Evolutionary conservation across 1,140 invertebrate species (phyloP).

Genomic region (Conus betulinus): DNA sequence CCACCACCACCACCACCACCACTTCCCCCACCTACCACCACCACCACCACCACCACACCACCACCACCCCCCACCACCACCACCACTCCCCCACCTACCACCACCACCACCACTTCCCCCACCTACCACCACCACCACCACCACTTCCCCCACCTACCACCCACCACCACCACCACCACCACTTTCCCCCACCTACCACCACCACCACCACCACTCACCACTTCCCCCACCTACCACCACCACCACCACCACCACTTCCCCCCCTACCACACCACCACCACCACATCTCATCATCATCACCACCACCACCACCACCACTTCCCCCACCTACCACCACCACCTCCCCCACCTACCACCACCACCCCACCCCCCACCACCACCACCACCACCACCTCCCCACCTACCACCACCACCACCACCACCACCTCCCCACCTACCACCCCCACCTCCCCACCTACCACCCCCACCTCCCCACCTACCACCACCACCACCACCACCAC

Average conservation of each 20-base stretch:
- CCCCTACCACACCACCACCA: too few species aligned
- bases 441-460: slow-evolving; percentile 8
- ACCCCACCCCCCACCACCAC: too few species aligned
- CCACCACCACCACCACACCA: slow-evolving; percentile 30
- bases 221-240: too few species aligned
- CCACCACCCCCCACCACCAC: slow-evolving; percentile 4
- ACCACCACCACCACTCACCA: neutral
- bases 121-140: neutral
- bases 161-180: neutral
- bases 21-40: slow-evolving; percentile 29
- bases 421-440: too few species aligned
- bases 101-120: neutral
- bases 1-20: slow-evolving; percentile 27
- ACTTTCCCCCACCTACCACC: slow-evolving; percentile 1
- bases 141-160: neutral
- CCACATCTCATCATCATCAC: too few species aligned
- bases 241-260: too few species aligned
- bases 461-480: neutral
- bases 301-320: too few species aligned
- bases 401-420: neutral
- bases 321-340: too few species aligned
- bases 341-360: too few species aligned
- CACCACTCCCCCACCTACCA: neutral
- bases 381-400: too few species aligned
- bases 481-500: slow-evolving; percentile 25